A percentile compares a stretch with the other conserved stretches of the same genome.
These are phyloP conservation scores for Eledone cirrhosa DNA, from an alignment of 2,888 invertebrate species.

Conservation along the genomic window DNA sequence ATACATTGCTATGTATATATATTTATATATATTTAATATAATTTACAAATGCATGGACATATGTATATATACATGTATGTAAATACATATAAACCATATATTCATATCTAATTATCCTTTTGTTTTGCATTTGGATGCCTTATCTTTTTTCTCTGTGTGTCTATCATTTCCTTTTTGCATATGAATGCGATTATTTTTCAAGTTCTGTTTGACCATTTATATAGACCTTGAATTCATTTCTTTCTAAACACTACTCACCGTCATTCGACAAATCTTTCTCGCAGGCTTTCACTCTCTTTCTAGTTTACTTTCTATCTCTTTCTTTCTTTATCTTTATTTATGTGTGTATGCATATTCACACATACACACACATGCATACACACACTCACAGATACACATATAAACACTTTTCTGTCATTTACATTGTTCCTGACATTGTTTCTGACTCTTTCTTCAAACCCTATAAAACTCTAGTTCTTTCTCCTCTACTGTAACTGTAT, in stretches of 20 bases:
- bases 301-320: neutral
- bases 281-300: conserved; percentile 6
- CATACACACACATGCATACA: too few relatives aligned
- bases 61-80: too few relatives aligned
- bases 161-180: conserved; percentile 20
- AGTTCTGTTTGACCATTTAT: conserved; percentile 22
- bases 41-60: too few relatives aligned
- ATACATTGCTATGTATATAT: neutral
- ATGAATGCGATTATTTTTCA: conserved; percentile 23
- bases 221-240: conserved; percentile 27
- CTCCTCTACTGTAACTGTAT: conserved; percentile 24
- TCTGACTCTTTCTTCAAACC: neutral
- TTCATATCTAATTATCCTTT: neutral
- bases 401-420: too few relatives aligned
- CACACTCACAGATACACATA: too few relatives aligned
- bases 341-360: too few relatives aligned
- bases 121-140: conserved; percentile 25
- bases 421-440: too few relatives aligned
- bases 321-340: conserved; percentile 1
- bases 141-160: conserved; percentile 6
- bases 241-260: conserved; percentile 21
- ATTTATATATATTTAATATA: too few relatives aligned
- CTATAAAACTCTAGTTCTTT: neutral
- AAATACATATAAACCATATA: too few relatives aligned
- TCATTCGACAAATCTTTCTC: neutral